phyloP scores from a whole-genome alignment of 1,140 invertebrate genomes.

The Periplaneta americana region DNA sequence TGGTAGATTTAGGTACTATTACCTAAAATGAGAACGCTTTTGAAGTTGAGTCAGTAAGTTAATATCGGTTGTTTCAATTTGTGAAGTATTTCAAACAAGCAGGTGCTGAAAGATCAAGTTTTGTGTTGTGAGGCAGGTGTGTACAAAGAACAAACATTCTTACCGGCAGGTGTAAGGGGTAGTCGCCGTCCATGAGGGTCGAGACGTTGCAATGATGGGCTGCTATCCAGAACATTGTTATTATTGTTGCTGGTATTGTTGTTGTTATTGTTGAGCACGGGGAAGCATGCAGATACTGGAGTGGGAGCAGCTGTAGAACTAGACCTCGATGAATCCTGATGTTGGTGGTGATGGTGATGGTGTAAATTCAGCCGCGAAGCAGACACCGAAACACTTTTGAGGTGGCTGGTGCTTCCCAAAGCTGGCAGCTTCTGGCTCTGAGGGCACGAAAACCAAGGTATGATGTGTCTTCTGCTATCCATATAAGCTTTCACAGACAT shows the following conservation, averaged over 20 bases:
- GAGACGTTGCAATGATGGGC: not conserved
- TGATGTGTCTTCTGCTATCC: not conserved
- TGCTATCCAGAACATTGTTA: not conserved
- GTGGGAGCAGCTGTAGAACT: conserved; percentile 1
- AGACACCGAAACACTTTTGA: not conserved
- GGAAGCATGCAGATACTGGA: conserved; percentile 11
- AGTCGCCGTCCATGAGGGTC: conserved; percentile 12
- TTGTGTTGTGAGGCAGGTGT: too few species aligned
- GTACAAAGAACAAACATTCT: too few species aligned
- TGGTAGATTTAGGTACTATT: too few species aligned
- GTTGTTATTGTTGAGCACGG: conserved; percentile 18
- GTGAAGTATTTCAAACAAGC: too few species aligned
- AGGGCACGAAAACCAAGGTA: not conserved
- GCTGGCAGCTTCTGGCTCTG: conserved; percentile 7
- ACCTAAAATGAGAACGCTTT: too few species aligned
- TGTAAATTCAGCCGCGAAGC: not conserved
- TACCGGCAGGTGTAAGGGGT: conserved; percentile 46
- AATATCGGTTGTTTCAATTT: too few species aligned
- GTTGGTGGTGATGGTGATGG: not conserved
- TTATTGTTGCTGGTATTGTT: conserved; percentile 1
- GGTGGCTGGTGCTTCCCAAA: not conserved
- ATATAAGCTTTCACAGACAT: conserved; percentile 1
- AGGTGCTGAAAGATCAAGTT: too few species aligned
- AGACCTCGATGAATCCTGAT: not conserved
- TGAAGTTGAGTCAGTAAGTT: too few species aligned